Percentiles rank a stretch among this genome's conserved stretches.
phyloP scores from a whole-genome alignment of 92 coral and sea anemone genomes.

The Zoanthus sociatus region DNA sequence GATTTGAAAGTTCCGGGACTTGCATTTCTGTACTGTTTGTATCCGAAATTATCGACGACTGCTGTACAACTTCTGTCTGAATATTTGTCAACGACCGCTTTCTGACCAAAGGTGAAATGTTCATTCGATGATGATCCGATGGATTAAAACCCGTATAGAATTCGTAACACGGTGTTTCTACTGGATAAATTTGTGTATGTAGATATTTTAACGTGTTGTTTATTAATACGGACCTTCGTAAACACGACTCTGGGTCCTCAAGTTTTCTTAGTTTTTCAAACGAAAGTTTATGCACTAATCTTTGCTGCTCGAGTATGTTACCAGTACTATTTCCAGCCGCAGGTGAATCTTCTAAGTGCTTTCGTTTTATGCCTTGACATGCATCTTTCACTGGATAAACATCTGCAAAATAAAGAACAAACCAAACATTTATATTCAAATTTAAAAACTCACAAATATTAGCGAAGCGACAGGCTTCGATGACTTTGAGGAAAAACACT shows the following conservation, averaged over 20 bases:
- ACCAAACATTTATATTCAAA: slow-evolving; percentile 47
- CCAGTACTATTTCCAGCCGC: not conserved
- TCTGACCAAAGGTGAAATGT: slow-evolving; percentile 43
- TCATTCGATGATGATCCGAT: not conserved
- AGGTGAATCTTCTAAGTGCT: slow-evolving; percentile 51
- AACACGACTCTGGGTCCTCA: slow-evolving; percentile 94
- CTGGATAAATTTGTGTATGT: slow-evolving; percentile 84
- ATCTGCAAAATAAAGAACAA: slow-evolving; percentile 67
- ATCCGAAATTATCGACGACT: slow-evolving; percentile 16
- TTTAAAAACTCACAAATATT: slow-evolving; percentile 41
- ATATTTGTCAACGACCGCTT: slow-evolving; percentile 38
- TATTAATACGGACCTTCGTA: slow-evolving; percentile 92
- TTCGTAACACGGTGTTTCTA: slow-evolving; percentile 77
- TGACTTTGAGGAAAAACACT: slow-evolving; percentile 45
- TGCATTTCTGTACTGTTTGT: slow-evolving; percentile 30
- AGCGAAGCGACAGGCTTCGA: slow-evolving; percentile 31
- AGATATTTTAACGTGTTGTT: slow-evolving; percentile 94
- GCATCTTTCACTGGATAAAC: slow-evolving; percentile 67
- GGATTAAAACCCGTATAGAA: slow-evolving; percentile 35
- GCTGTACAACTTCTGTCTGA: slow-evolving; percentile 20
- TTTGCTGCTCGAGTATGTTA: slow-evolving; percentile 52
- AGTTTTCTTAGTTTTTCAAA: slow-evolving; percentile 91
- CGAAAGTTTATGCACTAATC: slow-evolving; percentile 85
- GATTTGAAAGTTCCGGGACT: slow-evolving; percentile 23
- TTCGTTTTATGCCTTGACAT: slow-evolving; percentile 68